Conservation (phyloP, 2,888 invertebrate species). For the Phasia obesa region DNA sequence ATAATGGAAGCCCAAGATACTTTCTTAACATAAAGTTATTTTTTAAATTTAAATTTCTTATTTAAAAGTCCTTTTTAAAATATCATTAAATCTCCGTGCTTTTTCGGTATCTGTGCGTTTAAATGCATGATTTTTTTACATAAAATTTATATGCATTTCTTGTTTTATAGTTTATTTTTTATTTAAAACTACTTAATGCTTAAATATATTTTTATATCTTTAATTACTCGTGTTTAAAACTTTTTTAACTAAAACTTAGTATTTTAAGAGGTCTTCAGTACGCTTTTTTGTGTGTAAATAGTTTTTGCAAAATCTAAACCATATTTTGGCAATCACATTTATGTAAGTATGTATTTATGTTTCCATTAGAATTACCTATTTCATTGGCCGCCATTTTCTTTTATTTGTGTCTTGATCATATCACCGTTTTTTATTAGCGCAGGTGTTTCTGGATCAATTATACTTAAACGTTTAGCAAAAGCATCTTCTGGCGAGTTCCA, state of each 20-base stretch:
- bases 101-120: constrained; percentile 24
- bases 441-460: constrained; percentile 71
- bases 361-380: not conserved
- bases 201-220: constrained; percentile 40
- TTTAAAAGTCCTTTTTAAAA: constrained; percentile 12
- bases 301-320: not conserved
- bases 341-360: too few relatives aligned
- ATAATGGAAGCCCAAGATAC: constrained; percentile 66
- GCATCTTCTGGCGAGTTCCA: constrained; percentile 84
- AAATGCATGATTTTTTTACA: constrained; percentile 50
- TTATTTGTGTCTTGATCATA: constrained; percentile 61
- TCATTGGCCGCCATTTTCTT: constrained; percentile 68
- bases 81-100: not conserved
- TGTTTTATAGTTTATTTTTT: not conserved
- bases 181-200: constrained; percentile 56
- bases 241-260: constrained; percentile 63
- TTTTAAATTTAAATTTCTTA: not conserved
- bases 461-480: constrained; percentile 66
- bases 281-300: constrained; percentile 66
- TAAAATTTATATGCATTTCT: constrained; percentile 16
- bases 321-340: constrained; percentile 11
- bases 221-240: constrained; percentile 3
- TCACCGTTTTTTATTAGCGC: constrained; percentile 70
- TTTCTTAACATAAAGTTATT: constrained; percentile 4
- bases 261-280: constrained; percentile 73